A percentile compares a stretch with the other conserved stretches of the same genome.
Evolutionary conservation across 2,113 vertebrate species (phyloP).

Genomic region (Barnardius zonarius): DNA sequence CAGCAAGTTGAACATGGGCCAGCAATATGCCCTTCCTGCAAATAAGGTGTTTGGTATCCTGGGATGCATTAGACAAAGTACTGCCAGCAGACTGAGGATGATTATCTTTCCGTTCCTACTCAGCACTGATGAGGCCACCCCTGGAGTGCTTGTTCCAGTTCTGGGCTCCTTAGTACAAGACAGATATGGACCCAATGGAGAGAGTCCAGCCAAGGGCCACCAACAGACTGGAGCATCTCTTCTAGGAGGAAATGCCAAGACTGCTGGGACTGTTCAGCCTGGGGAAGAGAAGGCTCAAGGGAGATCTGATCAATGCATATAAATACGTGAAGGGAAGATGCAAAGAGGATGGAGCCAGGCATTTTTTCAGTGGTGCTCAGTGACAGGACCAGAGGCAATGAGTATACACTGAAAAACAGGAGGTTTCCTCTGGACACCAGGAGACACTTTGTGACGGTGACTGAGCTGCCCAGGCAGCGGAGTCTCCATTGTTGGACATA

Average conservation of each 20-base stretch:
- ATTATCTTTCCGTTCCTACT: background rate
- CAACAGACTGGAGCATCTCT: background rate
- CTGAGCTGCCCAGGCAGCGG: fast-evolving
- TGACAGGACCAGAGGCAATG: background rate
- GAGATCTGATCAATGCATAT: background rate
- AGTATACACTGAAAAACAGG: background rate
- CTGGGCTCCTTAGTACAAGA: background rate
- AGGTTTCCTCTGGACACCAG: background rate
- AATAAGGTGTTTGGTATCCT: background rate
- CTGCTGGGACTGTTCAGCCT: background rate
- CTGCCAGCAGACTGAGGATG: background rate
- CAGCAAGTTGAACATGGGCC: background rate
- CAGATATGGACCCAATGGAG: background rate
- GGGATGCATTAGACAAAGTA: background rate
- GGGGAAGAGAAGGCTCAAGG: background rate
- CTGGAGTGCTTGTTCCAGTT: background rate
- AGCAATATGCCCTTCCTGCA: background rate
- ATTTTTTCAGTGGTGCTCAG: background rate
- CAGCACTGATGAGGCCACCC: background rate
- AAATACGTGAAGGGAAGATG: background rate
- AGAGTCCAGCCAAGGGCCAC: background rate
- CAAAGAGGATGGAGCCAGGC: background rate
- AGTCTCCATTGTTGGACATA: background rate
- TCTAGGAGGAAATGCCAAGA: background rate
- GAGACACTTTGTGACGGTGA: background rate